phyloP scores from a whole-genome alignment of 2,113 vertebrate species.

The Amphilophus citrinellus region DNA sequence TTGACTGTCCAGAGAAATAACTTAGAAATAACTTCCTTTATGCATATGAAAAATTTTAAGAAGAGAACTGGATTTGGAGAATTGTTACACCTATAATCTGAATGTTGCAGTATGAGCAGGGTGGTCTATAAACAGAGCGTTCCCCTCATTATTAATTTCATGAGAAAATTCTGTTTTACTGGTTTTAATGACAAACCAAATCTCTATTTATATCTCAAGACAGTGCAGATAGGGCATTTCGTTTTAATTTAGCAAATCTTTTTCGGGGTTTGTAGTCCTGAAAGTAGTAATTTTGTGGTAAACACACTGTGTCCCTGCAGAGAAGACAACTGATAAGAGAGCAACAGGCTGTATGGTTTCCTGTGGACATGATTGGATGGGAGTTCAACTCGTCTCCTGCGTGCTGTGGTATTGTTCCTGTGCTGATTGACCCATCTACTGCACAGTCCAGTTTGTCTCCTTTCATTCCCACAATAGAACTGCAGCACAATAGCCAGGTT shows the following conservation, averaged over 20 bases:
- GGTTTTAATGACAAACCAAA: too few relatives aligned
- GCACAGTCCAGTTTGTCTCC: conserved; percentile 21
- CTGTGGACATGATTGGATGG: conserved; percentile 13
- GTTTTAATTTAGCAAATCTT: background rate
- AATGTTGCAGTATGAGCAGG: too few relatives aligned
- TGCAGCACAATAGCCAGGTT: conserved; percentile 19
- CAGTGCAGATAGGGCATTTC: too few relatives aligned
- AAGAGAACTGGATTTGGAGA: too few relatives aligned
- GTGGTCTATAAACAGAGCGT: too few relatives aligned
- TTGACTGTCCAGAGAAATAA: too few relatives aligned
- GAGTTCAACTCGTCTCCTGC: conserved; percentile 11
- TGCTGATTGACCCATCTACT: conserved; percentile 33
- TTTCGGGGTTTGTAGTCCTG: background rate
- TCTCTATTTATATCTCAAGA: too few relatives aligned
- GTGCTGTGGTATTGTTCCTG: conserved; percentile 24
- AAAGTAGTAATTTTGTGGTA: background rate
- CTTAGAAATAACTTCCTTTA: too few relatives aligned
- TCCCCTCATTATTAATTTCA: too few relatives aligned
- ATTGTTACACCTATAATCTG: too few relatives aligned
- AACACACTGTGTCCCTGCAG: background rate
- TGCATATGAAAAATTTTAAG: too few relatives aligned
- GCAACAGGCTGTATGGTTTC: conserved; percentile 9
- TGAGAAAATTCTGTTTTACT: too few relatives aligned
- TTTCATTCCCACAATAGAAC: conserved; percentile 16
- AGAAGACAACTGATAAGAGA: background rate